These are phyloP conservation scores for Sebastes diploproa DNA, from an alignment of 2,797 vertebrate species.

Conservation along the genomic window DNA sequence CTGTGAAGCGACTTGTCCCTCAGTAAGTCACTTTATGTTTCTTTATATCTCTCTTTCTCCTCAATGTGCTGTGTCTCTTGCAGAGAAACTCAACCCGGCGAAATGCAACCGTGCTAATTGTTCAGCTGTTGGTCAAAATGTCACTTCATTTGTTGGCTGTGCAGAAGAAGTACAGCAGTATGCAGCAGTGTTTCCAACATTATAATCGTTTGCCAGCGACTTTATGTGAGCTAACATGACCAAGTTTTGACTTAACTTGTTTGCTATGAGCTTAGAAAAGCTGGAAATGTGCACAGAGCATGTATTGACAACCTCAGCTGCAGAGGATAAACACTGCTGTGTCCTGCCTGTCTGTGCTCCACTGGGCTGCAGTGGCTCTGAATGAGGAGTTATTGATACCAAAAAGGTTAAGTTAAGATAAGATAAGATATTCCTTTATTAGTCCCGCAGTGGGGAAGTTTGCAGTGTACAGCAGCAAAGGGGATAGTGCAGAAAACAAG, in stretches of 20 bases:
- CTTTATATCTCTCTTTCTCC: neutral
- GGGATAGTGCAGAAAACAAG: too few species aligned
- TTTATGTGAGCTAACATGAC: neutral
- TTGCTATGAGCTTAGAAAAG: neutral
- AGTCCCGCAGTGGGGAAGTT: too few species aligned
- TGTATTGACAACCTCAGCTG: neutral
- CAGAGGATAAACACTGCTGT: neutral
- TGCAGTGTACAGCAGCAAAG: too few species aligned
- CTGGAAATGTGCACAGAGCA: neutral
- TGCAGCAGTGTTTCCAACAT: neutral
- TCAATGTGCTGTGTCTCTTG: fast-evolving
- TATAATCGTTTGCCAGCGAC: neutral
- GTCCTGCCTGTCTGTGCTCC: neutral
- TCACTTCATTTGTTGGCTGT: neutral
- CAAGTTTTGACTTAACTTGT: neutral
- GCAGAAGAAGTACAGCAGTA: neutral
- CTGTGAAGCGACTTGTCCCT: slow-evolving; percentile 53
- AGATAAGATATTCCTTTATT: too few species aligned
- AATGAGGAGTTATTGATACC: neutral
- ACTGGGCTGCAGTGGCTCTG: neutral
- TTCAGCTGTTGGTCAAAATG: neutral
- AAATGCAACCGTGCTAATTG: neutral
- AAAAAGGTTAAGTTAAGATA: neutral
- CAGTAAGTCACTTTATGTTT: slow-evolving; percentile 75
- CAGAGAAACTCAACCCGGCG: fast-evolving